Percentiles rank a stretch among this genome's conserved stretches.
Conservation (phyloP, 2,113 vertebrate genomes). For the Rhea americana region DNA sequence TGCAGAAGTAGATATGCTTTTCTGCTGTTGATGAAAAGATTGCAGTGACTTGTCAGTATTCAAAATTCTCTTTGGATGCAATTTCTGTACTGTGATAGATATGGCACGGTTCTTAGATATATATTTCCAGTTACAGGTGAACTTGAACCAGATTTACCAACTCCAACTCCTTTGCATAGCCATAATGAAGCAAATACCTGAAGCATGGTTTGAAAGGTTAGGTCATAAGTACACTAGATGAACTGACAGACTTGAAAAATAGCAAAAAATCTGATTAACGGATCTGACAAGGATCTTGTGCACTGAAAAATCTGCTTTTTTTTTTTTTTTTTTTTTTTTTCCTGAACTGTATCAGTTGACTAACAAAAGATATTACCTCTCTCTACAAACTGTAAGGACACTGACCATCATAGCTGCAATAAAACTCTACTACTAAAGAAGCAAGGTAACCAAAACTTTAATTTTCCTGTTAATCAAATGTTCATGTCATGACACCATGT, state of each 20-base stretch:
- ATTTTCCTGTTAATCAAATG: background rate
- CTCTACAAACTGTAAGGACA: background rate
- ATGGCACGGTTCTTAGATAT: background rate
- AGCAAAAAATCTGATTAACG: background rate
- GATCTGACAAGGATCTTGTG: background rate
- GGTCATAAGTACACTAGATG: background rate
- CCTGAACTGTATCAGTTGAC: background rate
- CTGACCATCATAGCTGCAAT: background rate
- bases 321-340: background rate
- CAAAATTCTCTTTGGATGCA: background rate
- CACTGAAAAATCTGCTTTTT: background rate
- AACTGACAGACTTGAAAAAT: background rate
- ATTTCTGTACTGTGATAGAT: background rate
- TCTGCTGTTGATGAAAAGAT: background rate
- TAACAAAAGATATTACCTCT: background rate
- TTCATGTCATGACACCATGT: accelerated
- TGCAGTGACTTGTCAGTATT: background rate
- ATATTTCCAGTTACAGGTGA: background rate
- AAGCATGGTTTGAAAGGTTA: background rate
- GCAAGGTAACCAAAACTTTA: background rate
- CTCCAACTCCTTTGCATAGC: background rate
- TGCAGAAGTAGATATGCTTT: background rate
- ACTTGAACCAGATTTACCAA: background rate
- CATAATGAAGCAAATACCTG: background rate
- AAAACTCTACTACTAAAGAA: background rate